Percentiles rank a stretch among this genome's conserved stretches.
Conservation (phyloP, 2,797 vertebrate species). For the Sphenodon punctatus region DNA sequence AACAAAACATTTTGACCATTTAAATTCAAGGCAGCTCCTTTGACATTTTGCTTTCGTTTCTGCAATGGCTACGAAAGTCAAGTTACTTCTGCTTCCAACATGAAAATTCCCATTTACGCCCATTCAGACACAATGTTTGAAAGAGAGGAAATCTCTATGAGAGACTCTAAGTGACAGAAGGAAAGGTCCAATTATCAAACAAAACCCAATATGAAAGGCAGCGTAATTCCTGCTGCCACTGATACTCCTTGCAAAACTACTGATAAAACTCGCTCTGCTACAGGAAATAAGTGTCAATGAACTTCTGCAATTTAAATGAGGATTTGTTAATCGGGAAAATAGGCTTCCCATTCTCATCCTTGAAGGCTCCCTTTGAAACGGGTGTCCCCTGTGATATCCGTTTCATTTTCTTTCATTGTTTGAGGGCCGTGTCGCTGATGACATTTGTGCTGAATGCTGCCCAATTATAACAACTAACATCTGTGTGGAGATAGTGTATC, state of each 20-base stretch:
- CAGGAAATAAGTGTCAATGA: constrained; percentile 57
- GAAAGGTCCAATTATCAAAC: constrained; percentile 52
- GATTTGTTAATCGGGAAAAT: constrained; percentile 58
- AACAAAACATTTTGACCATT: too few species aligned
- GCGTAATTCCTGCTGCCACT: constrained; percentile 55
- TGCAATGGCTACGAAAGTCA: too few species aligned
- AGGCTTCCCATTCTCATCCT: constrained; percentile 49
- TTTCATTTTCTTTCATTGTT: constrained; percentile 49
- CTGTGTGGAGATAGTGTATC: constrained; percentile 15
- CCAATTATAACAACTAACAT: constrained; percentile 53
- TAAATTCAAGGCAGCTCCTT: too few species aligned
- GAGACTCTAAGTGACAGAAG: not conserved
- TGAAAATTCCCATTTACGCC: not conserved
- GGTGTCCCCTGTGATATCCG: constrained; percentile 58
- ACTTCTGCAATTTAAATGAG: constrained; percentile 73
- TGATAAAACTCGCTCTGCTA: constrained; percentile 60
- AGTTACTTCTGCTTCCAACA: too few species aligned
- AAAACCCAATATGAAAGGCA: constrained; percentile 46
- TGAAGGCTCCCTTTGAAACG: constrained; percentile 68
- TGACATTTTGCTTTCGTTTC: too few species aligned
- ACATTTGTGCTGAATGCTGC: constrained; percentile 53
- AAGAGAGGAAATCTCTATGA: constrained; percentile 7
- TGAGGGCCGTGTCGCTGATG: constrained; percentile 48
- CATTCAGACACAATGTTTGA: not conserved
- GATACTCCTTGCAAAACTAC: constrained; percentile 53